Percentiles rank a stretch among this genome's conserved stretches.
Conservation (phyloP, 2,797 vertebrate genomes). For the Rhinogobio ventralis region DNA sequence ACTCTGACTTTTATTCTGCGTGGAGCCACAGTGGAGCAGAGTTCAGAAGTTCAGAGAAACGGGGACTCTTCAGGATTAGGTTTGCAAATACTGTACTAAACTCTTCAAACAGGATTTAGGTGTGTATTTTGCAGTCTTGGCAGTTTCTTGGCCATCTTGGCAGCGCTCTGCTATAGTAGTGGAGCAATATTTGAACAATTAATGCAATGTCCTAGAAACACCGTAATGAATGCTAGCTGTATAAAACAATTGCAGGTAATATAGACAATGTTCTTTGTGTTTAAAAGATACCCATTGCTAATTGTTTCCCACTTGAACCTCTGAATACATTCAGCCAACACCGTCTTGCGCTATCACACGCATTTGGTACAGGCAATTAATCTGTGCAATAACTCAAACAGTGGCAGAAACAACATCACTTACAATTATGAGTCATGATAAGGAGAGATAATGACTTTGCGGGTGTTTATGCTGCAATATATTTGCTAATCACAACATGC, state of each 20-base stretch:
- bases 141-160: background rate
- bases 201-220: background rate
- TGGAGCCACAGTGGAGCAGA: constrained; percentile 3
- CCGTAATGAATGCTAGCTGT: background rate
- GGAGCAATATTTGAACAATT: background rate
- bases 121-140: constrained; percentile 1
- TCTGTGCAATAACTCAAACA: constrained; percentile 23
- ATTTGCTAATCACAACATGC: constrained; percentile 34
- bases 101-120: constrained; percentile 6
- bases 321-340: constrained; percentile 13
- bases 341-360: background rate
- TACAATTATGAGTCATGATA: constrained; percentile 41
- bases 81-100: constrained; percentile 9
- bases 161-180: background rate
- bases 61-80: background rate
- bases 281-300: constrained; percentile 1
- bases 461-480: constrained; percentile 31
- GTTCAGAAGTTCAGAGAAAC: constrained; percentile 20
- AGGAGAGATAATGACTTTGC: constrained; percentile 42
- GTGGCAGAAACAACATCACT: constrained; percentile 34
- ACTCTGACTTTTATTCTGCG: background rate
- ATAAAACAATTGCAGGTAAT: background rate
- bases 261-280: background rate
- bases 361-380: constrained; percentile 26
- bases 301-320: constrained; percentile 1